Base-by-base conservation (phyloP, 1,140 invertebrate genomes). In the Forficula auricularia region DNA sequence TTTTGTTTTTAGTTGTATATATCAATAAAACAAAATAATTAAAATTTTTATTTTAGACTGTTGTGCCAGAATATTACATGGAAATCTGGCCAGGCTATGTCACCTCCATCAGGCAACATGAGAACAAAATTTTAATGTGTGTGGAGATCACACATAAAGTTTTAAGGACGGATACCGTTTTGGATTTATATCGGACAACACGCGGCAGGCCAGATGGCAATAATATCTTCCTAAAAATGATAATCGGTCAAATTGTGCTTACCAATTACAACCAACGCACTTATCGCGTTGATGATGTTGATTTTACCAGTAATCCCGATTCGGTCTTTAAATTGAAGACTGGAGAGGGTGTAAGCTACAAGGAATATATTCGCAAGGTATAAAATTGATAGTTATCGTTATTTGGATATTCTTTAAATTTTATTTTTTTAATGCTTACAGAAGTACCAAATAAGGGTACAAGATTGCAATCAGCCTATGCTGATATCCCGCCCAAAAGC, bases 281-380 rank as follows among this genome's bases (percentile, higher is more conserved):
- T 1, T 85, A 83, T 47, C 59, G 68, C 19, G 61, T 96, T 18
- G 79, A 89, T 58, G 85, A 91, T 51, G 76, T 96, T 32, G 71
- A 77, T 36, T 91, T 79, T 60, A 60, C 70, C 6, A 63, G 71
- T 45, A 77, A 57, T 27, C 86, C 88, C 1, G 54, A 42, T 7
- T 66, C 67, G 0, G 77, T 68, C 0, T 94, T 96, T 58, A 55
- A 68, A 27, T 66, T 65, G 19, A 67, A 65, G 27, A 58, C 68
- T 50, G 69, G 71, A 0, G 54, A 65, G 0, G 39, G 64, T 33
- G 71, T 77, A 1, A 63, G 71, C 0, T 94, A 79, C 51, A 45
- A 71, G 2, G 73, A 91, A 1, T 95, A 94, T 58, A 94, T 91
- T 49, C 68, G 71, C 53, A 66, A 67, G n/a, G 38, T 40, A 15